Evolutionary conservation across 2,888 invertebrate species (phyloP).

Genomic region (Parnassius mnemosyne): DNA sequence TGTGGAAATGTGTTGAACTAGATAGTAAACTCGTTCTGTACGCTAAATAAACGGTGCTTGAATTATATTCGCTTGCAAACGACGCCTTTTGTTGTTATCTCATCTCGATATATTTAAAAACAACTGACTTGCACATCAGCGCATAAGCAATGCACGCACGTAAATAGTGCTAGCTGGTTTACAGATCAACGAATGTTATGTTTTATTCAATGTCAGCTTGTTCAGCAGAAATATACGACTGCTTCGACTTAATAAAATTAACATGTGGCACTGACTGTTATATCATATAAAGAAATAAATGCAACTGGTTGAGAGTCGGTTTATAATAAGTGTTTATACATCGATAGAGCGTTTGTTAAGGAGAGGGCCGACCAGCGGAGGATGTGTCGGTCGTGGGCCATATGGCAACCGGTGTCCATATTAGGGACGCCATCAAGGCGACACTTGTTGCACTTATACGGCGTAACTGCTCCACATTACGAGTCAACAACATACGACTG

Average conservation of each 20-base stretch:
- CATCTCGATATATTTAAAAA: constrained; percentile 36
- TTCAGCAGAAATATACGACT: neutral
- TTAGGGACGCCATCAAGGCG: constrained; percentile 75
- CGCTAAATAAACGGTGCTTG: constrained; percentile 32
- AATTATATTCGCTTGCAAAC: constrained; percentile 51
- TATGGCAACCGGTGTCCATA: constrained; percentile 74
- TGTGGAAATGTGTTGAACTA: constrained; percentile 58
- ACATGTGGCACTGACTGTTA: neutral
- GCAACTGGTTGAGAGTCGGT: constrained; percentile 31
- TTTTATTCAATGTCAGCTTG: constrained; percentile 23
- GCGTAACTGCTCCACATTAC: constrained; percentile 72
- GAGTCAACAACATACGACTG: constrained; percentile 46
- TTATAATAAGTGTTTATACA: constrained; percentile 48
- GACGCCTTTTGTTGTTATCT: constrained; percentile 40
- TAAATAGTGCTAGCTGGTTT: constrained; percentile 26
- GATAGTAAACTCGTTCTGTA: constrained; percentile 39
- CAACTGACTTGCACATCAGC: constrained; percentile 32
- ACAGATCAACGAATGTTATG: constrained; percentile 18
- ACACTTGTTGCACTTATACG: constrained; percentile 80
- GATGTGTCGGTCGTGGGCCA: constrained; percentile 71
- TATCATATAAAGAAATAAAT: neutral
- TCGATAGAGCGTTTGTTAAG: constrained; percentile 41
- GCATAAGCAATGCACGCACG: constrained; percentile 22
- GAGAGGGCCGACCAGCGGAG: constrained; percentile 51
- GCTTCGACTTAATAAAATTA: neutral